Evolutionary conservation across 2,113 vertebrate genomes (phyloP), one percentile per base, ranked within the genome.

Genomic region (Leucoraja erinaceus): DNA sequence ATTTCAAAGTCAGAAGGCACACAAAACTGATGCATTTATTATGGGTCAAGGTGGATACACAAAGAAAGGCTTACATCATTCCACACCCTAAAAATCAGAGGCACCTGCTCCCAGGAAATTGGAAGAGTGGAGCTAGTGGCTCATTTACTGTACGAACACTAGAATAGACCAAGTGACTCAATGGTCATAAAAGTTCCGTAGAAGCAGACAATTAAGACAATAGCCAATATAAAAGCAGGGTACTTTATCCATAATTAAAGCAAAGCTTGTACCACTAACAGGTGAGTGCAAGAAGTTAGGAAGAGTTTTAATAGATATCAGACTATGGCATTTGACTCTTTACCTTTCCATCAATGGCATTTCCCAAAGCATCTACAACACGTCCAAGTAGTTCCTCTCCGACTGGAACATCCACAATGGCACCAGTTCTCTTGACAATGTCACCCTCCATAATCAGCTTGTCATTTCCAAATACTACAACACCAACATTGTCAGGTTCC

Each of bases 391-490:
- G 97, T 94, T 99, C 98, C 9, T 96, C 96, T 0, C 99, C 99
- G 0, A 99, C 99, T 0, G 99, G 99, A 25, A 99, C 98, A 18
- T 99, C 99, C 95, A 99, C 99, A 33, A 99, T 99, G 93, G 98
- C 99, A 0, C 99, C 99, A 0, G 99, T 99, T 54, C 99, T 97
- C 97, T 99, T 99, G 94, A 99, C 99, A 3, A 99, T 96, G 94
- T 99, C 99, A 0, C 99, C 99, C 94, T 99, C 99, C 93, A 99
- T 99, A 95, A 99, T 99, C 94, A 99, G 96, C 93, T 99, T 99
- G 96, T 99, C 99, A 0, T 99, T 99, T 95, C 98, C 99, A 59
- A 99, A 99, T 94, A 99, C 98, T n/a, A 99, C 99, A 94, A 99
- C 98, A 97, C 99, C 99, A 94, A 99, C 99, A 0, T 99, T 99